phyloP scores from a whole-genome alignment of 2,888 invertebrate species.

The Macrosiphum euphorbiae region DNA sequence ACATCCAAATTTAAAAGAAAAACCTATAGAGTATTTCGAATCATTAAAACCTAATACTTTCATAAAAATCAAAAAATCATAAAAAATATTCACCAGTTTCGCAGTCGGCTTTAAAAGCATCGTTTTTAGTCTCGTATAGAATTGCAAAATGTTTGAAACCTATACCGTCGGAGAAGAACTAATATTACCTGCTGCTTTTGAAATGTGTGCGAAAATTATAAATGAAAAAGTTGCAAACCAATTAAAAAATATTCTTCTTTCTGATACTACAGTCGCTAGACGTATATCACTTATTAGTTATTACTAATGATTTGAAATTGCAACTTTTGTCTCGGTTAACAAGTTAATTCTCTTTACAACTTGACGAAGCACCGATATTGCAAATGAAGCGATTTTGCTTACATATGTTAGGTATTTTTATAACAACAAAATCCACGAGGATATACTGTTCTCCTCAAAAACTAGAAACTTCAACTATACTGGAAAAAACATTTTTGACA shows the following conservation, averaged over 20 bases:
- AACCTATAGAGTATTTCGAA: too few species aligned
- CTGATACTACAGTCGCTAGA: slow-evolving; percentile 29
- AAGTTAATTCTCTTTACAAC: slow-evolving; percentile 13
- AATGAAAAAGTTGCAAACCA: slow-evolving; percentile 41
- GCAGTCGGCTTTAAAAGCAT: too few species aligned
- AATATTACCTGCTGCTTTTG: slow-evolving; percentile 9
- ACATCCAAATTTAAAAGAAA: too few species aligned
- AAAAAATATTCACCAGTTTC: too few species aligned
- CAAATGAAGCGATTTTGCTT: slow-evolving; percentile 24
- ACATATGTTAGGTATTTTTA: slow-evolving; percentile 31
- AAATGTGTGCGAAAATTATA: slow-evolving; percentile 36
- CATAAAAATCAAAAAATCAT: too few species aligned
- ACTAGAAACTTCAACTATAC: slow-evolving; percentile 42
- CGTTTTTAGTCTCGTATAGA: too few species aligned
- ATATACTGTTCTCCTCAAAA: slow-evolving; percentile 43
- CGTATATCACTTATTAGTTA: slow-evolving; percentile 37
- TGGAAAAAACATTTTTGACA: background rate
- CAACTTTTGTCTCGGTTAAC: slow-evolving; percentile 42
- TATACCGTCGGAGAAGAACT: too few species aligned
- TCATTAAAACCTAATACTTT: too few species aligned
- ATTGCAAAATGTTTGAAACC: too few species aligned
- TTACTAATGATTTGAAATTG: slow-evolving; percentile 31
- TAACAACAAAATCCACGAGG: slow-evolving; percentile 22
- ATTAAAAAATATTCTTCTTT: slow-evolving; percentile 39
- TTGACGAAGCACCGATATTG: slow-evolving; percentile 36